A percentile compares a stretch with the other conserved stretches of the same genome.
Conservation (phyloP, 30 jellyfish, hydroid and myxozoan species). For the Clytia hemisphaerica region DNA sequence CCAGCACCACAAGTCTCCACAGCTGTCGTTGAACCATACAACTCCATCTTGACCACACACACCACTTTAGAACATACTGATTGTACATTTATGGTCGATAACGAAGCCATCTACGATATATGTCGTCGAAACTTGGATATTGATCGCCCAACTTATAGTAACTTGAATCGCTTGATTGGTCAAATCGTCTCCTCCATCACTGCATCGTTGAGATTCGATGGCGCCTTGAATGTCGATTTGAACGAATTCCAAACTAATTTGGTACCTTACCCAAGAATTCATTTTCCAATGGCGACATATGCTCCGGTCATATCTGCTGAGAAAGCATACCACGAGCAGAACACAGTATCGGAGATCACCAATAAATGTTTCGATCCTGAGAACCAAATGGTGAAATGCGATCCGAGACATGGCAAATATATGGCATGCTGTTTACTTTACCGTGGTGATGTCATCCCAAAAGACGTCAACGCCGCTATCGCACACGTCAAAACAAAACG, state of each 20-base stretch:
- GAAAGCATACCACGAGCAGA: conserved; percentile 18
- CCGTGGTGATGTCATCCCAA: conserved; percentile 43
- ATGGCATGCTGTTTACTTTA: conserved; percentile 34
- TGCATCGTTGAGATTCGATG: conserved; percentile 32
- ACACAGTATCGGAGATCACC: conserved; percentile 13
- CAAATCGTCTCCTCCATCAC: conserved; percentile 35
- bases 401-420: conserved; percentile 22
- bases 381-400: conserved; percentile 32
- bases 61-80: conserved; percentile 31
- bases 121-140: conserved; percentile 13
- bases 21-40: conserved; percentile 43
- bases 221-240: conserved; percentile 35
- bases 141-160: conserved; percentile 34
- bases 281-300: conserved; percentile 36
- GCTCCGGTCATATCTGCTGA: conserved; percentile 29
- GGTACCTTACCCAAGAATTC: conserved; percentile 38
- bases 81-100: conserved; percentile 18
- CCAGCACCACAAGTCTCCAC: conserved; percentile 47
- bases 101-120: conserved; percentile 30
- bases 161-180: conserved; percentile 37
- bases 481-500: not conserved
- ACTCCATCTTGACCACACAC: conserved; percentile 27
- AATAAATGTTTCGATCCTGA: conserved; percentile 10
- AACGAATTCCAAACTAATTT: conserved; percentile 40
- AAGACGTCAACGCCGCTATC: conserved; percentile 31